Evolutionary conservation across 1,140 invertebrate species (phyloP), one percentile per base, ranked within the genome.

Genomic region (Paracyclopina nana): DNA sequence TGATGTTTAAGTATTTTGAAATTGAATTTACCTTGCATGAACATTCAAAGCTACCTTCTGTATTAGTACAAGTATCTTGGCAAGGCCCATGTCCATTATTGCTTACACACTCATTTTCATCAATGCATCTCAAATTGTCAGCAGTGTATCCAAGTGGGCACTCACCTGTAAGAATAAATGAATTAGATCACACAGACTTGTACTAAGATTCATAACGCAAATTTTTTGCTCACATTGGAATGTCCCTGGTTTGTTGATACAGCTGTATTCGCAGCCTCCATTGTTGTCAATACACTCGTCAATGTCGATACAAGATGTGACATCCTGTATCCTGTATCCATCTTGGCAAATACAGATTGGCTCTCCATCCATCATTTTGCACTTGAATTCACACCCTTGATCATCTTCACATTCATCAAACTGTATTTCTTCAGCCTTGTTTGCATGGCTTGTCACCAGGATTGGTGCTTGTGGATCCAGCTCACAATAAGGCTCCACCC

Each of bases 341-440:
- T 78, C 75, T 56, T 80, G 77, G 59, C 85, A 88, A 28, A 77
- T 73, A 61, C 83, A 88, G 4, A 3, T 24, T 4, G 42, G 4
- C 24, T 20, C 24, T 22, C 42, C 42, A 44, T 44, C 12, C 3
- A 20, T 24, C 4, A 44, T 6, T 20, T 44, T 25, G 24, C 42
- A 44, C 5, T 20, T 14, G 24, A 18, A 22, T 6, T 44, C 42
- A 14, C 42, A 44, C 2, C 24, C 42, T 6, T 4, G 16, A 24
- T 44, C 24, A 14, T 25, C 16, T 3, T 3, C 14, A 44, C 42
- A 20, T 16, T 38, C 34, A n/a, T n/a, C n/a, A n/a, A n/a, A n/a
- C n/a, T n/a, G n/a, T n/a, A n/a, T n/a, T n/a, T n/a, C n/a, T n/a
- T n/a, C n/a, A n/a, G n/a, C n/a, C 9, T 38, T 38, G n/a, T 16